Percentiles rank a stretch among this genome's conserved stretches.
These are phyloP conservation scores for Pocillopora meandrina DNA, from an alignment of 92 coral and sea anemone species.

Conservation along the genomic window DNA sequence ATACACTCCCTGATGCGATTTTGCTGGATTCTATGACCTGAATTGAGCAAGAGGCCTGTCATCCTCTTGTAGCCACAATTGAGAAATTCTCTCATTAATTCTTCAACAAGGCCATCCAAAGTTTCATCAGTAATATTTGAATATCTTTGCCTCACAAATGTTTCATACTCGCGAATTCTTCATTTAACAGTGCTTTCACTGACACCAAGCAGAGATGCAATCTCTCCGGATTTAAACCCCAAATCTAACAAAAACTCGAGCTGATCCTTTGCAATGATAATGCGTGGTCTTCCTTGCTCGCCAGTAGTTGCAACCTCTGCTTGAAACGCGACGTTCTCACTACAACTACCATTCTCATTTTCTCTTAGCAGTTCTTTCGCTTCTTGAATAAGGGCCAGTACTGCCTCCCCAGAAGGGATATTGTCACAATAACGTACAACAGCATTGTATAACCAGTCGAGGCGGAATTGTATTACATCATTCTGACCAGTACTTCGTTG, in stretches of 20 bases:
- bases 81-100: too few species aligned
- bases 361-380: slow-evolving; percentile 27
- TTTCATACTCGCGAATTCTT: slow-evolving; percentile 47
- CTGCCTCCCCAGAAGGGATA: slow-evolving; percentile 38
- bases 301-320: slow-evolving; percentile 8
- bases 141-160: slow-evolving; percentile 45
- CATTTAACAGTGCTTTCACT: background rate
- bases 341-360: slow-evolving; percentile 7
- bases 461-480: slow-evolving; percentile 36
- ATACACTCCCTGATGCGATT: too few species aligned
- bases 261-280: slow-evolving; percentile 28
- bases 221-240: slow-evolving; percentile 47
- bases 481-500: slow-evolving; percentile 12
- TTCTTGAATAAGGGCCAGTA: slow-evolving; percentile 11
- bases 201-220: slow-evolving; percentile 11
- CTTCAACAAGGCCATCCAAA: slow-evolving; percentile 26
- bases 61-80: background rate
- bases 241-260: background rate
- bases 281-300: slow-evolving; percentile 16
- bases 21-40: too few species aligned
- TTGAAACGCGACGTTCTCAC: background rate
- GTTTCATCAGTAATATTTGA: slow-evolving; percentile 44
- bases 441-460: slow-evolving; percentile 37
- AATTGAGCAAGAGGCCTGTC: too few species aligned
- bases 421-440: slow-evolving; percentile 38